Conservation (phyloP, 2,113 vertebrate genomes). For the Benitochromis conjunctus region DNA sequence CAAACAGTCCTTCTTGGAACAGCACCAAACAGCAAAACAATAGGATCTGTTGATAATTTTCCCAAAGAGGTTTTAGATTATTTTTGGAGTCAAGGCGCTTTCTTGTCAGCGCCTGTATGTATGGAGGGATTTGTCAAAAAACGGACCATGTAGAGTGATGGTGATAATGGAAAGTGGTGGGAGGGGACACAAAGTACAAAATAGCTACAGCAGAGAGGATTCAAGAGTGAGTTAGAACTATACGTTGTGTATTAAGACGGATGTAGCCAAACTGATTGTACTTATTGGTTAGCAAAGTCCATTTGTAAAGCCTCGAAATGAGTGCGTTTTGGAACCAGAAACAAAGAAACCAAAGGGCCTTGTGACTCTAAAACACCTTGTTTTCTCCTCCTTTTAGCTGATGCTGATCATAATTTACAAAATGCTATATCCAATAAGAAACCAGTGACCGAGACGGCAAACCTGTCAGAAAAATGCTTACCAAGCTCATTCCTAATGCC, state of each 20-base stretch:
- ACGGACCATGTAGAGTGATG: not conserved
- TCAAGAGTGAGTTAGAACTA: not conserved
- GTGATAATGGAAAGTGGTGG: not conserved
- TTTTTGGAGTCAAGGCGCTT: slow-evolving; percentile 35
- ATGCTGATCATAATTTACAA: not conserved
- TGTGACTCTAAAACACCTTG: not conserved
- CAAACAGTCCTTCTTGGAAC: slow-evolving; percentile 44
- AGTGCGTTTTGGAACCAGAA: not conserved
- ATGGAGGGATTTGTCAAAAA: not conserved
- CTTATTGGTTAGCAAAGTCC: not conserved
- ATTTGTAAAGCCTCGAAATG: not conserved
- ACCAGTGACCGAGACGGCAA: not conserved
- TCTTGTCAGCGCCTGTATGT: slow-evolving; percentile 9
- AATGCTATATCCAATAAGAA: not conserved
- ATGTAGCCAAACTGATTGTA: not conserved
- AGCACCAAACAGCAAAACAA: slow-evolving; percentile 57
- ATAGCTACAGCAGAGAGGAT: not conserved
- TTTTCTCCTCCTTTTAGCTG: not conserved
- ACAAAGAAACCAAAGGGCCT: not conserved
- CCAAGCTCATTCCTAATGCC: not conserved
- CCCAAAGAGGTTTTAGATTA: slow-evolving; percentile 40
- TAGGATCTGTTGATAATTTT: slow-evolving; percentile 50
- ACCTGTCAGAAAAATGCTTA: not conserved
- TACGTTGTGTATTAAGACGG: not conserved
- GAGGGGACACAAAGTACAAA: not conserved